Conservation (phyloP, 2,797 vertebrate species). For the Hemibagrus guttatus region DNA sequence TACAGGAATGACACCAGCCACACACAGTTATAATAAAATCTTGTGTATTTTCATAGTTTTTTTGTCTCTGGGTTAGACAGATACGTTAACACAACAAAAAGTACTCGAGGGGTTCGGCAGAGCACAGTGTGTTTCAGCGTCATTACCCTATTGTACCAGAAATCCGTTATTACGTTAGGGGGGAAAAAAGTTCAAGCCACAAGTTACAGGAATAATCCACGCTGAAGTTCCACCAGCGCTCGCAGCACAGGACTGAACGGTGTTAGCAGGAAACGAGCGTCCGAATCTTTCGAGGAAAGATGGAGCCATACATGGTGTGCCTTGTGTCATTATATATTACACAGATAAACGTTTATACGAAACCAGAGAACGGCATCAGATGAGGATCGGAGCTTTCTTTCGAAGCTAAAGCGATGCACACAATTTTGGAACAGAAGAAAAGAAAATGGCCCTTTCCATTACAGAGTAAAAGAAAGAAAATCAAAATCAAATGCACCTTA, state of each 20-base stretch:
- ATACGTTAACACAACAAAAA: not conserved
- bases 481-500: not conserved
- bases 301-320: not conserved
- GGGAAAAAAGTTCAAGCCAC: not conserved
- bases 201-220: not conserved
- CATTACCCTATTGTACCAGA: slow-evolving; percentile 36
- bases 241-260: too few relatives aligned
- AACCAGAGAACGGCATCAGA: not conserved
- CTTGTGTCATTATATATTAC: not conserved
- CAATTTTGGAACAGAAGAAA: not conserved
- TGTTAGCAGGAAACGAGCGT: not conserved
- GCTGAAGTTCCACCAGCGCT: not conserved
- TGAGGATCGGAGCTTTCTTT: not conserved
- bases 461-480: not conserved
- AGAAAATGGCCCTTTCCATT: not conserved
- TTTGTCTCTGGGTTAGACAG: slow-evolving; percentile 6
- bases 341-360: not conserved
- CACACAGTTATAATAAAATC: slow-evolving; percentile 22
- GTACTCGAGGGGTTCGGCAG: slow-evolving; percentile 44
- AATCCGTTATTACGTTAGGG: not conserved
- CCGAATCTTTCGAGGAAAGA: not conserved
- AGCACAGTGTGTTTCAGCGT: slow-evolving; percentile 19
- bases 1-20: slow-evolving; percentile 13
- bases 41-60: slow-evolving; percentile 21
- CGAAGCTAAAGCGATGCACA: not conserved